Percentiles rank a stretch among this genome's conserved stretches.
phyloP scores from a whole-genome alignment of 2,797 vertebrate species.

The Toxotes lorentzi region DNA sequence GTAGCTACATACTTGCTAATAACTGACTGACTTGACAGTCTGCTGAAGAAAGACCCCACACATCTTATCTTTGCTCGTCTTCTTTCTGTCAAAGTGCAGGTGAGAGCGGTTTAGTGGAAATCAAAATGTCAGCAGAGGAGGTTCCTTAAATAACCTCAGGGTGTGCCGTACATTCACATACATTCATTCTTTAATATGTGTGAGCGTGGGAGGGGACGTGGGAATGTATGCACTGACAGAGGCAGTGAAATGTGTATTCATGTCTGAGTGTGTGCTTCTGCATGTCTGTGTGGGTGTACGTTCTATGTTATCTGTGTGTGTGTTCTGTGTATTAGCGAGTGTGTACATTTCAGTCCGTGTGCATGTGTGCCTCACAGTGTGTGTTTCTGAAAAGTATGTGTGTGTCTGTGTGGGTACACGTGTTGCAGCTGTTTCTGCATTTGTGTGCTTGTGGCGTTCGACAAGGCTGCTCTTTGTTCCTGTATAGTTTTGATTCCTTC shows the following conservation, averaged over 20 bases:
- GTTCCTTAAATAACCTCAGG: slow-evolving; percentile 46
- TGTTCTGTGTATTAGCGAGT: no score
- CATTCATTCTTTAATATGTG: slow-evolving; percentile 9
- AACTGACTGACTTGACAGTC: not conserved
- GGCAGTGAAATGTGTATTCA: not conserved
- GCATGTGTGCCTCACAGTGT: not conserved
- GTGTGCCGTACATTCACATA: not conserved
- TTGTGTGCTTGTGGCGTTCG: slow-evolving; percentile 38
- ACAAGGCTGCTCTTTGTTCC: slow-evolving; percentile 47
- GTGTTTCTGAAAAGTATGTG: not conserved
- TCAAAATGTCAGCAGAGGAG: slow-evolving; percentile 15
- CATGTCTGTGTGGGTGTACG: slow-evolving; percentile 12
- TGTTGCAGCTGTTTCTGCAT: slow-evolving; percentile 30
- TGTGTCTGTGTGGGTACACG: slow-evolving; percentile 8
- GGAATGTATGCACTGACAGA: slow-evolving; percentile 9
- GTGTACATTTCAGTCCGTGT: not conserved
- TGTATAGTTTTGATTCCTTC: slow-evolving; percentile 40
- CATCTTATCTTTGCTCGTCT: not conserved
- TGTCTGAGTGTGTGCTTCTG: slow-evolving; percentile 1
- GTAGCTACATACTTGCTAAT: not conserved
- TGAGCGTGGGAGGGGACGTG: slow-evolving; percentile 16
- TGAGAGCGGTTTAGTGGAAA: slow-evolving; percentile 4
- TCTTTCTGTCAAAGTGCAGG: slow-evolving; percentile 8
- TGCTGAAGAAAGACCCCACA: not conserved
- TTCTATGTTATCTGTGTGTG: not conserved